Conservation (phyloP, 2,113 vertebrate species). For the Clarias macrocephalus region DNA sequence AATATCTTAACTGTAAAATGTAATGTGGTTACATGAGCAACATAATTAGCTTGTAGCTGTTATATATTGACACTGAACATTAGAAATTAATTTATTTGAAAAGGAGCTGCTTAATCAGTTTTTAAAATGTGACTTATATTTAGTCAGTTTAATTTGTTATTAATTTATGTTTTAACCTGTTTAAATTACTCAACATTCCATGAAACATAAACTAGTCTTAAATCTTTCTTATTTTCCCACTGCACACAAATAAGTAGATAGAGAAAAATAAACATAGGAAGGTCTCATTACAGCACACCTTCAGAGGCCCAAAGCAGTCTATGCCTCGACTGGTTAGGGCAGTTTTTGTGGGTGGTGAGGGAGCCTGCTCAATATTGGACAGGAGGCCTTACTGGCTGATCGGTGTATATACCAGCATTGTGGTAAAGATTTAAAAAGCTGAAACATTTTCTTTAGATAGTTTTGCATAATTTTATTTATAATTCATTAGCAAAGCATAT, state of each 20-base stretch:
- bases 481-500: constrained; percentile 23
- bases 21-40: neutral
- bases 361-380: no score
- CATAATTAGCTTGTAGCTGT: neutral
- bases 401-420: neutral
- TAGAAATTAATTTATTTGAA: neutral
- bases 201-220: neutral
- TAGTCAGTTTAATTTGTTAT: no score
- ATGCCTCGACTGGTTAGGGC: no score
- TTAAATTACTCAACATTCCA: neutral
- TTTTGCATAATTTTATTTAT: constrained; percentile 15
- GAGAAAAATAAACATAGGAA: neutral
- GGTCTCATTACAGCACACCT: no score
- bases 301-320: no score
- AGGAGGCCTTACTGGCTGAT: no score
- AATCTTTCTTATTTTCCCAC: neutral
- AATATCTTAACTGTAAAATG: neutral
- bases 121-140: neutral
- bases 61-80: neutral
- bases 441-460: neutral
- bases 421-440: neutral
- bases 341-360: no score
- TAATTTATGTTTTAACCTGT: neutral
- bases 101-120: neutral
- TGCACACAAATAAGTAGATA: neutral